A percentile compares a stretch with the other conserved stretches of the same genome.
phyloP scores from a whole-genome alignment of 2,888 invertebrate species.

The Desoria tigrina region DNA sequence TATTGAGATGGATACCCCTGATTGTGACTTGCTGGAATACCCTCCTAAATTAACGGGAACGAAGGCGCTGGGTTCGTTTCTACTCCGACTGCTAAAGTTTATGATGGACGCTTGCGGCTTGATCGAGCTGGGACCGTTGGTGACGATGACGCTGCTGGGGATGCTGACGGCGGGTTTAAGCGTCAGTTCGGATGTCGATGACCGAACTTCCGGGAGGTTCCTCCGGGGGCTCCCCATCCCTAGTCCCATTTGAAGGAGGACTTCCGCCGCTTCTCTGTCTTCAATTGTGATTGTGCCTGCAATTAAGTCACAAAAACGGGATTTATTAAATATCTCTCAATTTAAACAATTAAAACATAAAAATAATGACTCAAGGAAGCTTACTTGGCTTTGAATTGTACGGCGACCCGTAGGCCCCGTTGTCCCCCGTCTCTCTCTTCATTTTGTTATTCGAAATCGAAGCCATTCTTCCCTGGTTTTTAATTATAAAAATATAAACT shows the following conservation, averaged over 20 bases:
- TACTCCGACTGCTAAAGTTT: not conserved
- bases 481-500: too few species aligned
- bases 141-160: slow-evolving; percentile 5
- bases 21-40: not conserved
- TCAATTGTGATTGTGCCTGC: not conserved
- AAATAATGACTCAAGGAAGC: too few species aligned
- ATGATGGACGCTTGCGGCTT: not conserved
- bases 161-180: not conserved
- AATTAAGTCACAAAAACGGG: too few species aligned
- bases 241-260: slow-evolving; percentile 8
- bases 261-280: slow-evolving; percentile 16
- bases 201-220: too few species aligned
- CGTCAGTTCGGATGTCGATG: not conserved
- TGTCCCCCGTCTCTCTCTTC: too few species aligned
- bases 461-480: too few species aligned
- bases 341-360: too few species aligned
- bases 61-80: not conserved
- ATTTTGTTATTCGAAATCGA: too few species aligned
- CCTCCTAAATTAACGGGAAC: not conserved
- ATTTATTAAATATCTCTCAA: too few species aligned
- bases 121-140: not conserved
- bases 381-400: too few species aligned
- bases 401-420: too few species aligned
- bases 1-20: too few species aligned
- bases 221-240: not conserved